Percentiles rank a stretch among this genome's conserved stretches.
phyloP scores from a whole-genome alignment of 2,888 invertebrate species.

The Gasteruption jaculator region DNA sequence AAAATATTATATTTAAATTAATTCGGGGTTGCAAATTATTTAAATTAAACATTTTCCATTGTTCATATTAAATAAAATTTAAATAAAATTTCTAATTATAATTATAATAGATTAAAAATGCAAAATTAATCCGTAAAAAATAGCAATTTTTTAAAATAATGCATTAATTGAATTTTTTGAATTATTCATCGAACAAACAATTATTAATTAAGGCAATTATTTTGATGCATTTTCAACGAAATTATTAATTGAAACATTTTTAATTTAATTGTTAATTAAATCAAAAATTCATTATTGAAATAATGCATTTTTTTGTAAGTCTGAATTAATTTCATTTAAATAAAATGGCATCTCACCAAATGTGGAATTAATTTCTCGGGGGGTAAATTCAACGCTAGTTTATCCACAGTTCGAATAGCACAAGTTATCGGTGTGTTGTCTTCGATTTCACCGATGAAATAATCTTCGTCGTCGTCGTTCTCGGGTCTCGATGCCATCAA shows the following conservation, averaged over 20 bases:
- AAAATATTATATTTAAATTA: background rate
- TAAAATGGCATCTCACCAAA: slow-evolving; percentile 53
- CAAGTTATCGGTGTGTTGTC: slow-evolving; percentile 63
- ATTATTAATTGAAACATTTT: no score
- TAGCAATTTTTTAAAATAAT: no score
- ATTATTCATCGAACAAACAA: no score
- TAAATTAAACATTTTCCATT: slow-evolving; percentile 1
- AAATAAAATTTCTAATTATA: slow-evolving; percentile 4
- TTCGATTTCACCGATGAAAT: slow-evolving; percentile 62
- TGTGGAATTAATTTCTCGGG: slow-evolving; percentile 72
- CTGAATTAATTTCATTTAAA: background rate
- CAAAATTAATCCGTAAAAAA: no score
- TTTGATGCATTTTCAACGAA: no score
- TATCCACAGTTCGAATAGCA: slow-evolving; percentile 71
- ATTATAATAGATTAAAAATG: no score
- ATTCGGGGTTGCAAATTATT: slow-evolving; percentile 5
- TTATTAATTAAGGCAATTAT: no score
- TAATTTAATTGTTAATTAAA: no score
- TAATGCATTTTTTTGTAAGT: background rate
- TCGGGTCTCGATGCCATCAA: slow-evolving; percentile 64
- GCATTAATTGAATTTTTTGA: no score
- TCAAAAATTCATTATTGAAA: slow-evolving; percentile 2
- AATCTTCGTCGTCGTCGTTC: slow-evolving; percentile 62
- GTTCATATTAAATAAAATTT: background rate
- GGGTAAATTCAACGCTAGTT: slow-evolving; percentile 69